Percentiles rank a stretch among this genome's conserved stretches.
These are phyloP conservation scores for Acronicta aceris DNA, from an alignment of 2,888 invertebrate species.

Conservation along the genomic window DNA sequence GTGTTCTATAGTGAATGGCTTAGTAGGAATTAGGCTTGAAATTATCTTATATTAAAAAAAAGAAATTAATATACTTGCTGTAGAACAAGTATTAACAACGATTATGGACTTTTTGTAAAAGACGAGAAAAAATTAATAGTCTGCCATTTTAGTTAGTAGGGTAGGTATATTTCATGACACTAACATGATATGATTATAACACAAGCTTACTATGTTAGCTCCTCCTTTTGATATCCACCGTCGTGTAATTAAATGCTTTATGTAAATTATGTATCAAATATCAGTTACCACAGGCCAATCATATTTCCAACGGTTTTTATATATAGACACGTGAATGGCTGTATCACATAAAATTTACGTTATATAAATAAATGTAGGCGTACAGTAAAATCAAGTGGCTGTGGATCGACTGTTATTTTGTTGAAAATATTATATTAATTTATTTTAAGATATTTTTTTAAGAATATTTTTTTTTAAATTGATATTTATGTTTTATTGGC, in stretches of 20 bases:
- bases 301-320: constrained; percentile 1
- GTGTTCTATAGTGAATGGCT: constrained; percentile 31
- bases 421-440: constrained; percentile 39
- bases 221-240: constrained; percentile 15
- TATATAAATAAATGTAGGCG: neutral
- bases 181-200: constrained; percentile 21
- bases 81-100: constrained; percentile 44
- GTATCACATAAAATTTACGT: neutral
- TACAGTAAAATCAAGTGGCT: constrained; percentile 57
- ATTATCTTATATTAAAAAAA: constrained; percentile 28
- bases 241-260: constrained; percentile 32
- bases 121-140: constrained; percentile 22
- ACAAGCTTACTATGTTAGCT: constrained; percentile 19
- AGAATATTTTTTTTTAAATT: constrained; percentile 8
- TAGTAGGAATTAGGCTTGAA: constrained; percentile 27
- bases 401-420: constrained; percentile 61
- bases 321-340: too few species aligned
- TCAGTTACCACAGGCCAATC: constrained; percentile 38
- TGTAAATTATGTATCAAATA: constrained; percentile 30
- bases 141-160: constrained; percentile 48
- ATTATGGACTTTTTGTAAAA: constrained; percentile 39
- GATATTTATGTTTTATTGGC: constrained; percentile 23
- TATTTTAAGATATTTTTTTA: constrained; percentile 34
- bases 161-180: constrained; percentile 41
- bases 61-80: constrained; percentile 14